Conservation (phyloP, 1,140 invertebrate species). For the Helicoverpa armigera region DNA sequence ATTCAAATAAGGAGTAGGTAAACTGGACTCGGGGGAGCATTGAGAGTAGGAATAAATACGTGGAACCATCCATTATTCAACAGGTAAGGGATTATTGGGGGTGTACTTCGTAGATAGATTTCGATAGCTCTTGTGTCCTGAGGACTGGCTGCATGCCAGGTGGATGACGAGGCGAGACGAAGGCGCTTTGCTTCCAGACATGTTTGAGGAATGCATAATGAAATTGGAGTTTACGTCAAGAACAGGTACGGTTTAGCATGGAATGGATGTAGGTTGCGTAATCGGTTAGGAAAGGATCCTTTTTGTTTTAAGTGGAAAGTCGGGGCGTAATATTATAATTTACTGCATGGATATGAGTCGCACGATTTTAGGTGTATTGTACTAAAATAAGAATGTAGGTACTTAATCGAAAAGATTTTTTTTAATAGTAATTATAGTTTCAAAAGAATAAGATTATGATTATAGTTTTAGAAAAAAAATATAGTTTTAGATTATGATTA, state of each 20-base stretch:
- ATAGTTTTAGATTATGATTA: too few species aligned
- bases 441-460: too few species aligned
- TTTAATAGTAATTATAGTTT: too few species aligned
- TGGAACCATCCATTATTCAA: constrained; percentile 62
- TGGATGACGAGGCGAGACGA: constrained; percentile 4
- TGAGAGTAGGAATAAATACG: constrained; percentile 53
- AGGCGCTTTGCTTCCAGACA: constrained; percentile 5
- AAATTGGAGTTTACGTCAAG: constrained; percentile 11
- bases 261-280: neutral
- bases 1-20: constrained; percentile 47
- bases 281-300: neutral
- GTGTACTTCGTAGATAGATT: constrained; percentile 58
- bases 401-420: too few species aligned
- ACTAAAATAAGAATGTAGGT: too few species aligned
- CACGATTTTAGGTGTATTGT: too few species aligned
- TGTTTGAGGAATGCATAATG: constrained; percentile 9
- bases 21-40: constrained; percentile 27
- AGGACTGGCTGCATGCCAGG: constrained; percentile 58
- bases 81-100: constrained; percentile 59
- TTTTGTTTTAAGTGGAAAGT: too few species aligned
- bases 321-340: too few species aligned
- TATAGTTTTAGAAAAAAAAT: too few species aligned
- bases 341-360: too few species aligned
- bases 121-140: constrained; percentile 55
- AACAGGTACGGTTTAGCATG: neutral